Evolutionary conservation across 2,797 vertebrate species (phyloP).

Genomic region (Capromys pilorides): DNA sequence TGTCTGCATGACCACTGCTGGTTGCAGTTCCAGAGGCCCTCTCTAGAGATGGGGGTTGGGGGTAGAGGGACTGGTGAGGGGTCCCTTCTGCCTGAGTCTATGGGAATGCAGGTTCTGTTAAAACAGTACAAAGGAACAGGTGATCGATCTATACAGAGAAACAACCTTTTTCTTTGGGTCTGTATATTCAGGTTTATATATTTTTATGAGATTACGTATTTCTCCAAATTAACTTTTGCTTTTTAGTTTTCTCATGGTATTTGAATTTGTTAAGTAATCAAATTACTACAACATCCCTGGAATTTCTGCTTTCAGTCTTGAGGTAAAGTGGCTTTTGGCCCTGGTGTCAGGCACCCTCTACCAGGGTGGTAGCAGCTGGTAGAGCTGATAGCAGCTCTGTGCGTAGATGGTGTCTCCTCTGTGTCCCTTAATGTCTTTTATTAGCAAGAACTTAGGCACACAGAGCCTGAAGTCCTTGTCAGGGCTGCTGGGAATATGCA

Average conservation of each 20-base stretch:
- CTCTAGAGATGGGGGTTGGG: neutral
- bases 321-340: neutral
- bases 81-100: neutral
- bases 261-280: neutral
- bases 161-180: neutral
- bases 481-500: neutral
- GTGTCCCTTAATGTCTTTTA: neutral
- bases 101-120: neutral
- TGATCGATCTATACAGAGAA: too few species aligned
- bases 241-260: neutral
- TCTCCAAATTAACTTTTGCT: neutral
- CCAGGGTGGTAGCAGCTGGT: too few species aligned
- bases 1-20: neutral
- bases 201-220: neutral
- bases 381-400: neutral
- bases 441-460: neutral
- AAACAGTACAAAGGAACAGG: neutral
- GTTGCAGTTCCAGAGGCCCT: neutral
- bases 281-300: neutral
- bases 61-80: too few species aligned
- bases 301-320: neutral
- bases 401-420: neutral
- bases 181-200: neutral
- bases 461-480: neutral
- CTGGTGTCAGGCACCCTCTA: accelerated